These are phyloP conservation scores for Drosophila testacea DNA, from an alignment of 2,888 invertebrate genomes.

Conservation along the genomic window DNA sequence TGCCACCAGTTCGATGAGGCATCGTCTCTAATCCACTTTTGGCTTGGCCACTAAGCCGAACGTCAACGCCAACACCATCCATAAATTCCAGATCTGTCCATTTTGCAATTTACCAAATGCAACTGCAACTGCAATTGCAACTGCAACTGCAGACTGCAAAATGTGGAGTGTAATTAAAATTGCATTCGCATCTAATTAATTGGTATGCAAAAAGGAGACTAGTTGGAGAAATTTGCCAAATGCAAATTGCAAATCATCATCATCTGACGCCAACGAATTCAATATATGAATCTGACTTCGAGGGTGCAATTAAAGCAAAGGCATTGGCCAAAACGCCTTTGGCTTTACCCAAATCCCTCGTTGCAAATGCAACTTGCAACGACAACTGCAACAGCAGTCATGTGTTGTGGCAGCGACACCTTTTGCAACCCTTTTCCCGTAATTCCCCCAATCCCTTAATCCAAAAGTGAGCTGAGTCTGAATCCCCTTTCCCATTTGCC, in stretches of 20 bases:
- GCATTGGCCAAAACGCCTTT: slow-evolving; percentile 71
- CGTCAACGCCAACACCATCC: slow-evolving; percentile 25
- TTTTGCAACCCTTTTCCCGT: slow-evolving; percentile 67
- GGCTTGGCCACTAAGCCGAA: slow-evolving; percentile 39
- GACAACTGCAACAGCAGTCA: slow-evolving; percentile 31
- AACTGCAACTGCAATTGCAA: slow-evolving; percentile 71
- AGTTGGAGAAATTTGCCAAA: slow-evolving; percentile 66
- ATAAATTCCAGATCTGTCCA: slow-evolving; percentile 67
- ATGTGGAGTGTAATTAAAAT: slow-evolving; percentile 81
- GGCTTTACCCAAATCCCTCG: slow-evolving; percentile 55
- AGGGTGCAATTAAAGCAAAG: slow-evolving; percentile 64
- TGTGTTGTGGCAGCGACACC: slow-evolving; percentile 74
- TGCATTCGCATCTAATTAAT: slow-evolving; percentile 85
- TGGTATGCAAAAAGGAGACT: slow-evolving; percentile 81
- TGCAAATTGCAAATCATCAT: slow-evolving; percentile 80
- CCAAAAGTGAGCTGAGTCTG: slow-evolving; percentile 21
- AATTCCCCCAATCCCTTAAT: slow-evolving; percentile 20
- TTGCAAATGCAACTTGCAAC: slow-evolving; percentile 30
- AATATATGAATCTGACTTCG: slow-evolving; percentile 32
- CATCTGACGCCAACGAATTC: slow-evolving; percentile 50
- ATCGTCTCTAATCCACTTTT: slow-evolving; percentile 35
- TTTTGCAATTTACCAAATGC: slow-evolving; percentile 78
- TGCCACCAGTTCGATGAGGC: slow-evolving; percentile 28
- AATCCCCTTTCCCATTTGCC: slow-evolving; percentile 2
- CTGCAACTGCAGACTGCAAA: slow-evolving; percentile 32